Conservation (phyloP, 2,113 vertebrate species). For the Anas platyrhynchos region DNA sequence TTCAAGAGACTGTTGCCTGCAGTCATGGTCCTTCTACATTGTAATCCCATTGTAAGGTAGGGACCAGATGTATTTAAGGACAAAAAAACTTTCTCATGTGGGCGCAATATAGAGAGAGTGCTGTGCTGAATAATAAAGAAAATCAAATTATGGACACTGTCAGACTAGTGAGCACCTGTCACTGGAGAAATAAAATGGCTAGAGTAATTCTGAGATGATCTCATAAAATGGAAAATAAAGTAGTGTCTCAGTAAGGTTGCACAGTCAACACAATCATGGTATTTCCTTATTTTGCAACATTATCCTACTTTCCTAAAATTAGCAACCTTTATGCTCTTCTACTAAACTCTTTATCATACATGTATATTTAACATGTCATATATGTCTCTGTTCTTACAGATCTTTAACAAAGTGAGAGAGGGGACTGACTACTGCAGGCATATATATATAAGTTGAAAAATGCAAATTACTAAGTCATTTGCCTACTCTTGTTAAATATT, state of each 20-base stretch:
- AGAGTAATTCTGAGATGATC: not conserved
- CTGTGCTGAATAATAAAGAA: not conserved
- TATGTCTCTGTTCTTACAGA: not conserved
- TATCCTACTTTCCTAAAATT: not conserved
- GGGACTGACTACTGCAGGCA: not conserved
- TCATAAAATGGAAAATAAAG: not conserved
- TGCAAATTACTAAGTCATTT: not conserved
- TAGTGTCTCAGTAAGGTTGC: not conserved
- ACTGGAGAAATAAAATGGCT: not conserved
- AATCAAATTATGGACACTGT: not conserved
- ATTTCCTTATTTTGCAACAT: not conserved
- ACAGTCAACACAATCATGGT: not conserved
- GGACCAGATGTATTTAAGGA: not conserved
- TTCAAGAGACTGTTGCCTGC: not conserved
- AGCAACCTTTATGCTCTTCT: not conserved
- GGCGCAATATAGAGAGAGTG: not conserved
- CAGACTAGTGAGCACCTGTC: not conserved
- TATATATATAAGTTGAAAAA: not conserved
- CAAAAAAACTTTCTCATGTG: not conserved
- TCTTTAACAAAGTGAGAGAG: not conserved
- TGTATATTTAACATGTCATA: not conserved
- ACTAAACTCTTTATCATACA: not conserved
- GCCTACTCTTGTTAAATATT: not conserved
- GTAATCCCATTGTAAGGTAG: not conserved
- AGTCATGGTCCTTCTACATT: not conserved